Conservation (phyloP, 2,888 invertebrate genomes). For the Choristoneura rosaceana region DNA sequence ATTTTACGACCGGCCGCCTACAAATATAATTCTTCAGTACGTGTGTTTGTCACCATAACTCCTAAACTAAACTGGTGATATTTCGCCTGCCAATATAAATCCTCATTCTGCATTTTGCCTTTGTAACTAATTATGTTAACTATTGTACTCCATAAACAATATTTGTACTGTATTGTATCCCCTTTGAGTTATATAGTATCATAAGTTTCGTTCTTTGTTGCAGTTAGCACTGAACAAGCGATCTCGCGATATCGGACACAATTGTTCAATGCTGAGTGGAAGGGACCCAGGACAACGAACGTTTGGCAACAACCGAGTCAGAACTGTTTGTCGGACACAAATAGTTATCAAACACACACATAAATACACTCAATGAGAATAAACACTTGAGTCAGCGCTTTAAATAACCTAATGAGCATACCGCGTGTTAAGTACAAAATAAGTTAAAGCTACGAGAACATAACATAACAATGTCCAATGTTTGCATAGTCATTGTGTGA, state of each 20-base stretch:
- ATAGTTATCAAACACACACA: constrained; percentile 40
- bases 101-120: too few relatives aligned
- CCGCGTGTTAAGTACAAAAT: not conserved
- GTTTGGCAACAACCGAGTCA: constrained; percentile 47
- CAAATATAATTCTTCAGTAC: too few relatives aligned
- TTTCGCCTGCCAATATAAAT: too few relatives aligned
- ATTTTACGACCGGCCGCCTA: too few relatives aligned
- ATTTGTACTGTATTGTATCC: too few relatives aligned
- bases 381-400: constrained; percentile 34
- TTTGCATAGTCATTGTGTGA: not conserved
- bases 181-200: not conserved
- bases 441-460: not conserved
- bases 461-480: not conserved
- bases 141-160: too few relatives aligned
- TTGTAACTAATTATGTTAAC: too few relatives aligned
- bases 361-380: constrained; percentile 21
- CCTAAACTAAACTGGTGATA: too few relatives aligned
- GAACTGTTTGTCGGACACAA: constrained; percentile 37
- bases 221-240: not conserved
- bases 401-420: constrained; percentile 34
- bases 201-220: not conserved
- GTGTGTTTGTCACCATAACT: too few relatives aligned
- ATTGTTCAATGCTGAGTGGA: not conserved
- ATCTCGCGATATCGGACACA: constrained; percentile 1
- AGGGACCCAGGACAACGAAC: constrained; percentile 10